These are phyloP conservation scores for Gambusia yucatana DNA, from an alignment of 2,797 vertebrate species.

Conservation along the genomic window DNA sequence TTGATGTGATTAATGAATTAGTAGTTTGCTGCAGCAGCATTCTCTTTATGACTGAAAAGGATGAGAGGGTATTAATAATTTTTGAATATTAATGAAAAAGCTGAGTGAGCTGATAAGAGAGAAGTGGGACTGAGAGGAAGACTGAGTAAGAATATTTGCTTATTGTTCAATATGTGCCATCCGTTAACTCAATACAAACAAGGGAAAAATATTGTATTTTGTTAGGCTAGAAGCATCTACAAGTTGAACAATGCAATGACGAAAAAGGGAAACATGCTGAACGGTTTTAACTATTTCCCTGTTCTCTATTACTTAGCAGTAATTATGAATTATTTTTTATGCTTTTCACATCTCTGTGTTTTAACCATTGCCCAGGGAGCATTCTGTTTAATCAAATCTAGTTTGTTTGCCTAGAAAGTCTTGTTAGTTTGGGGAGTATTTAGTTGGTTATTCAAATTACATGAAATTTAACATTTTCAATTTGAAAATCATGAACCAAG, in stretches of 20 bases:
- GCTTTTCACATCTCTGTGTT: background rate
- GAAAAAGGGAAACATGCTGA: background rate
- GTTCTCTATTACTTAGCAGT: constrained; percentile 1
- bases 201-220: background rate
- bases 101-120: constrained; percentile 31
- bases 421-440: no score
- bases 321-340: background rate
- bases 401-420: background rate
- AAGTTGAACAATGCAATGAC: background rate
- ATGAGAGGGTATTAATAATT: constrained; percentile 46
- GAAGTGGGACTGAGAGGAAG: background rate
- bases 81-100: constrained; percentile 53
- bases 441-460: background rate
- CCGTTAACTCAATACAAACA: constrained; percentile 3
- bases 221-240: background rate
- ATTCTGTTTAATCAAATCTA: no score
- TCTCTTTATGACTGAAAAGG: constrained; percentile 42
- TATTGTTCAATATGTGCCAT: constrained; percentile 15
- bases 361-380: background rate
- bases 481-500: background rate
- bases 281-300: background rate
- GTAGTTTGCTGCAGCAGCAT: constrained; percentile 59
- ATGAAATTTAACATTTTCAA: no score
- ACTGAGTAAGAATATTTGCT: background rate
- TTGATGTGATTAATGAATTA: constrained; percentile 82